Percentiles rank a stretch among this genome's conserved stretches.
Evolutionary conservation across 2,797 vertebrate species (phyloP).

Genomic region (Alca torda): DNA sequence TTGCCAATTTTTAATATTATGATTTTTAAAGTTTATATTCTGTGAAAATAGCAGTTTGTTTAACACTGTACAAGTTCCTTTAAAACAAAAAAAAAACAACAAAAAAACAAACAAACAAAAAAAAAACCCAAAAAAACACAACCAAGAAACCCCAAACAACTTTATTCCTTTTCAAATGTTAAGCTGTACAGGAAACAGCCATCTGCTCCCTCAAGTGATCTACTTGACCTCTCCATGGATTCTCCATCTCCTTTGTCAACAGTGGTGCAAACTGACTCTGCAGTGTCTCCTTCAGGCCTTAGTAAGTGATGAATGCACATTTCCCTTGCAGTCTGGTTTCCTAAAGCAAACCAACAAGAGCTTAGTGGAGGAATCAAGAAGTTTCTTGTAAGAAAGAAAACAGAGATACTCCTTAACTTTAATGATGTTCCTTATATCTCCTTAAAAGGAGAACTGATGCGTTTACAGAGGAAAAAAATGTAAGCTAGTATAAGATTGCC

Average conservation of each 20-base stretch:
- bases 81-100: background rate
- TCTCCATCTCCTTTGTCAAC: background rate
- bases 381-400: background rate
- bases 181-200: slow-evolving; percentile 71
- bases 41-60: background rate
- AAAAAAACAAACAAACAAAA: too few species aligned
- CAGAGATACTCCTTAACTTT: background rate
- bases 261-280: background rate
- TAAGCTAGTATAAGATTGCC: background rate
- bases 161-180: background rate
- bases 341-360: background rate
- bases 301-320: slow-evolving; percentile 57
- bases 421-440: background rate
- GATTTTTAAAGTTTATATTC: background rate
- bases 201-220: slow-evolving; percentile 79
- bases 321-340: background rate
- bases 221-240: slow-evolving; percentile 69
- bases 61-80: background rate
- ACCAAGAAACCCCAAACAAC: background rate
- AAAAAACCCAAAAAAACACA: too few species aligned
- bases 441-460: background rate
- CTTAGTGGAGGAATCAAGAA: background rate
- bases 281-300: slow-evolving; percentile 54
- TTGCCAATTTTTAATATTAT: background rate
- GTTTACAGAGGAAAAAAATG: background rate